Conservation (phyloP, 2,797 vertebrate genomes). For the Holocentrus rufus region DNA sequence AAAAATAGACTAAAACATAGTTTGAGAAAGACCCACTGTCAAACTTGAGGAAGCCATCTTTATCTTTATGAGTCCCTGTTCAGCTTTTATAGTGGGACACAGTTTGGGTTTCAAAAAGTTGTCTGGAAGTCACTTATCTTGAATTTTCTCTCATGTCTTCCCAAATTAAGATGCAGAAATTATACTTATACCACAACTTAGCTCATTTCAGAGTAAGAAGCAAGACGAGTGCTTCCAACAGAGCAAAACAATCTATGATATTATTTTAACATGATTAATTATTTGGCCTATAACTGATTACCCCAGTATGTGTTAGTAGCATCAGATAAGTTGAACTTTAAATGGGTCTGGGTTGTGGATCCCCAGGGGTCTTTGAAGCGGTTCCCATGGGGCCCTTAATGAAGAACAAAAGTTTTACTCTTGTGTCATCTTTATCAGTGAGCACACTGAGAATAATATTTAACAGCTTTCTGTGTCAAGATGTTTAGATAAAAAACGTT, state of each 20-base stretch:
- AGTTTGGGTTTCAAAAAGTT: not conserved
- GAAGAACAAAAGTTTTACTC: not conserved
- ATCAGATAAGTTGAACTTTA: not conserved
- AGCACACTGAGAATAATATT: too few relatives aligned
- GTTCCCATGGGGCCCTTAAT: not conserved
- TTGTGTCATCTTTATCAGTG: not conserved
- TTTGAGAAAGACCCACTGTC: too few relatives aligned
- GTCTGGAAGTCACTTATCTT: conserved; percentile 1
- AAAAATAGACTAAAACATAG: too few relatives aligned
- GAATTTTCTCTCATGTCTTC: not conserved
- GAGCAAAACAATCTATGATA: not conserved
- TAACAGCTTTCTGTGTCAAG: too few relatives aligned
- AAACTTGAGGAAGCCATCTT: not conserved
- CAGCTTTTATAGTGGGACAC: not conserved
- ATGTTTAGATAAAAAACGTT: too few relatives aligned
- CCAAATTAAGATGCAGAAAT: not conserved
- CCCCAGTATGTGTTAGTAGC: not conserved
- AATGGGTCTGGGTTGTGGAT: not conserved
- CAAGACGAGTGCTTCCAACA: not conserved
- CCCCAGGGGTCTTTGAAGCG: not conserved
- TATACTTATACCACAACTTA: not conserved
- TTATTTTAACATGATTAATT: not conserved
- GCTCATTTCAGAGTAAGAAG: not conserved
- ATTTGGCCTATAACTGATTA: not conserved
- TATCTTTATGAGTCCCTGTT: not conserved